A percentile compares a stretch with the other conserved stretches of the same genome.
Evolutionary conservation across 2,888 invertebrate genomes (phyloP).

Genomic region (Cybosia mesomella): DNA sequence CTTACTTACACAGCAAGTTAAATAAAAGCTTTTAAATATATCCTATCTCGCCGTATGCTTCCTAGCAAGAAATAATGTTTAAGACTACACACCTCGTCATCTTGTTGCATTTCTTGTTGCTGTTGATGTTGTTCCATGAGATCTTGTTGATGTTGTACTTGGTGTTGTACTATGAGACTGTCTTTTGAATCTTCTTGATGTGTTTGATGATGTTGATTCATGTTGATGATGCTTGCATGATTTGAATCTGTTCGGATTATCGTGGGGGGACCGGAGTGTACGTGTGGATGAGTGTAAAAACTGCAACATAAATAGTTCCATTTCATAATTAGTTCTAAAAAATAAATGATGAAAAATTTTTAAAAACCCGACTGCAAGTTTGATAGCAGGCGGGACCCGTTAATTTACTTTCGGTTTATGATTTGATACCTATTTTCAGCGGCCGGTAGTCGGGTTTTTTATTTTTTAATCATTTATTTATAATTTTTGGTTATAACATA

Average conservation of each 20-base stretch:
- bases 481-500: too few species aligned
- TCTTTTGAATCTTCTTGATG: constrained; percentile 83
- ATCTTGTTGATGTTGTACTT: constrained; percentile 82
- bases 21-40: too few species aligned
- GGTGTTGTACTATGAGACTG: constrained; percentile 81
- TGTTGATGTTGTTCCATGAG: constrained; percentile 84
- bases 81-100: constrained; percentile 72
- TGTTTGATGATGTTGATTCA: constrained; percentile 78
- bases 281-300: constrained; percentile 83
- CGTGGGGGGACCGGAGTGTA: constrained; percentile 81
- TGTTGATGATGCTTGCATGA: constrained; percentile 76
- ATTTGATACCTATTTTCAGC: too few species aligned
- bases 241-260: constrained; percentile 80
- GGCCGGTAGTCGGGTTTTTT: too few species aligned
- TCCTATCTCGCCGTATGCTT: background rate
- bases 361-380: too few species aligned
- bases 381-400: too few species aligned
- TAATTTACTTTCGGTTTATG: too few species aligned
- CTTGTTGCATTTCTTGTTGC: constrained; percentile 80
- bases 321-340: background rate
- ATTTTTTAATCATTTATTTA: too few species aligned
- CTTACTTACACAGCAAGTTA: too few species aligned
- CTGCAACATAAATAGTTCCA: constrained; percentile 60
- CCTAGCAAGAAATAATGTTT: background rate
- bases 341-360: background rate